Evolutionary conservation across 2,888 invertebrate genomes (phyloP).

Genomic region (Stegophylla sp.): DNA sequence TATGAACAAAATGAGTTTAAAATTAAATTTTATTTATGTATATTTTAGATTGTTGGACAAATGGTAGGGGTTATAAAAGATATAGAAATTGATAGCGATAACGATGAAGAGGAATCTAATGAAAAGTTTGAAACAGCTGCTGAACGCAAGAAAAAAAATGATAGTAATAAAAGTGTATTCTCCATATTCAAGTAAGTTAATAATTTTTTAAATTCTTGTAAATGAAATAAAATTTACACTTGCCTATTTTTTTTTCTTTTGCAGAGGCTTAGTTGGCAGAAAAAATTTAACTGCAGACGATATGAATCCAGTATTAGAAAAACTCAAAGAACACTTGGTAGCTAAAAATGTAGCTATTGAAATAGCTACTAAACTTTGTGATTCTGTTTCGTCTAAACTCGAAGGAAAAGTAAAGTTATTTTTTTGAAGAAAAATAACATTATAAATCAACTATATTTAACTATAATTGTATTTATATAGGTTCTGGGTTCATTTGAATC

Average conservation of each 20-base stretch:
- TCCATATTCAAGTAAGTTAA: slow-evolving; percentile 75
- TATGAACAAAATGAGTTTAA: not conserved
- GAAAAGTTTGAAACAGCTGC: slow-evolving; percentile 60
- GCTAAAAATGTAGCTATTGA: slow-evolving; percentile 97
- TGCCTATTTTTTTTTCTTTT: slow-evolving; percentile 60
- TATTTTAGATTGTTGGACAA: slow-evolving; percentile 76
- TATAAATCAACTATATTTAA: slow-evolving; percentile 25
- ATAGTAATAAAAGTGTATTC: slow-evolving; percentile 73
- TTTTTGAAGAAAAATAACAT: not conserved
- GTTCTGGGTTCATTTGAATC: slow-evolving; percentile 93
- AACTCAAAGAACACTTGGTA: slow-evolving; percentile 94
- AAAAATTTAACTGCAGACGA: slow-evolving; percentile 83
- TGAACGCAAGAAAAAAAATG: slow-evolving; percentile 64
- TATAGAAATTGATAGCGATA: slow-evolving; percentile 79
- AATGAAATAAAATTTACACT: slow-evolving; percentile 12
- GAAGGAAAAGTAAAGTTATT: slow-evolving; percentile 76
- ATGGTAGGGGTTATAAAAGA: slow-evolving; percentile 85
- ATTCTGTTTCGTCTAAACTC: slow-evolving; percentile 86
- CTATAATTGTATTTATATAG: slow-evolving; percentile 63
- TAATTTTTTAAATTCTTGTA: slow-evolving; percentile 26
- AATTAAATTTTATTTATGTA: not conserved
- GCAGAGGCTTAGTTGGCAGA: slow-evolving; percentile 82
- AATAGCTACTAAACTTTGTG: slow-evolving; percentile 91
- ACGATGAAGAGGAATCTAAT: slow-evolving; percentile 68
- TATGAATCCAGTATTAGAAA: slow-evolving; percentile 86